Percentiles rank a stretch among this genome's conserved stretches.
Evolutionary conservation across 1,140 invertebrate species (phyloP).

Genomic region (Bombus huntii): DNA sequence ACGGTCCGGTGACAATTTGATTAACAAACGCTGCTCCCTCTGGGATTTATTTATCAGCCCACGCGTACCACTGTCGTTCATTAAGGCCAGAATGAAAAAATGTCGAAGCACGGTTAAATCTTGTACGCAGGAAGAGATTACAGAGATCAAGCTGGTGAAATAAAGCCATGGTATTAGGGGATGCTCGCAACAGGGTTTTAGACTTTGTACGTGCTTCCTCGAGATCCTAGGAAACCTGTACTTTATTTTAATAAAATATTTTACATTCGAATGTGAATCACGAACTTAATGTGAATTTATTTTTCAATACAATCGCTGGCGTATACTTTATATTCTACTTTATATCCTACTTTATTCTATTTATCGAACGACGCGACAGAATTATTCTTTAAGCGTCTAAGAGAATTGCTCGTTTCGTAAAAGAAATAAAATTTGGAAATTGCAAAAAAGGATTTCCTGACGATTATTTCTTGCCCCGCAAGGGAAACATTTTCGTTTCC

Average conservation of each 20-base stretch:
- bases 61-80: neutral
- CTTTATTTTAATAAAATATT: too few species aligned
- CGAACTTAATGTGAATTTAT: too few species aligned
- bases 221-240: neutral
- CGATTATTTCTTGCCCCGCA: too few species aligned
- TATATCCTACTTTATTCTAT: too few species aligned
- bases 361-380: too few species aligned
- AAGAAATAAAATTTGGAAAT: neutral
- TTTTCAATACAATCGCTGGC: too few species aligned
- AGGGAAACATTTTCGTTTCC: too few species aligned
- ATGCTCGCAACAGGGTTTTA: neutral
- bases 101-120: neutral
- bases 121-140: neutral
- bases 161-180: neutral
- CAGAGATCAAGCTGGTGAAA: neutral
- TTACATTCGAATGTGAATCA: too few species aligned
- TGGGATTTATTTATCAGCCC: neutral
- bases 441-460: too few species aligned
- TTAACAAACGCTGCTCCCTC: neutral
- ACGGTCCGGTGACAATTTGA: neutral
- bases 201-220: neutral
- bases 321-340: too few species aligned
- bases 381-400: too few species aligned
- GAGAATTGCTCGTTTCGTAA: too few species aligned
- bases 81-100: neutral